Conservation (phyloP, 2,888 invertebrate genomes). For the Caenorhabditis zanzibari region DNA sequence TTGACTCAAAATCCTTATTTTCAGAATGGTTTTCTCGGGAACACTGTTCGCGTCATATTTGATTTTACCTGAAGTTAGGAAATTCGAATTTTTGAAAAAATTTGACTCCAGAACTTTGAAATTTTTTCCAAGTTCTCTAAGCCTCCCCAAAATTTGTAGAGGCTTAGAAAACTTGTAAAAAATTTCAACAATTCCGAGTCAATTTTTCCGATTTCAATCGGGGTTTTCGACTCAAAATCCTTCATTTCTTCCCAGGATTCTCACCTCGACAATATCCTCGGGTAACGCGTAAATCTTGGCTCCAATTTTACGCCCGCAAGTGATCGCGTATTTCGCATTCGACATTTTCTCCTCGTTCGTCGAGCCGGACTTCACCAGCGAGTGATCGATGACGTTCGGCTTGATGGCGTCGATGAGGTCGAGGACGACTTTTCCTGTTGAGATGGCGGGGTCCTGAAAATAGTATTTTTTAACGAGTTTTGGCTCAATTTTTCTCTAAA, state of each 20-base stretch:
- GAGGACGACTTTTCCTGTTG: conserved; percentile 93
- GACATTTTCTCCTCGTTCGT: conserved; percentile 85
- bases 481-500: too few species aligned
- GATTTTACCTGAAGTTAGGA: conserved; percentile 88
- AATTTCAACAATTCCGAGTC: not conserved
- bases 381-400: conserved; percentile 95
- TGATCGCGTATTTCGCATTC: conserved; percentile 99
- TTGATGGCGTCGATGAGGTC: conserved; percentile 98
- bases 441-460: conserved; percentile 90
- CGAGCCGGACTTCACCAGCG: conserved; percentile 67
- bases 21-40: too few species aligned
- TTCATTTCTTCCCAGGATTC: not conserved
- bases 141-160: not conserved
- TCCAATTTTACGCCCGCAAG: conserved; percentile 97
- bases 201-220: not conserved
- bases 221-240: not conserved
- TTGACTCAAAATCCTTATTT: too few species aligned
- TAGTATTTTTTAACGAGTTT: too few species aligned
- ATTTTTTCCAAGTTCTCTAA: not conserved
- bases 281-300: conserved; percentile 98
- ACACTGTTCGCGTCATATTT: conserved; percentile 99
- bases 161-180: too few species aligned
- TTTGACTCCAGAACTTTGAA: too few species aligned
- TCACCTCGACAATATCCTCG: conserved; percentile 95
- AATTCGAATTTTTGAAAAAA: conserved; percentile 2